Base-by-base conservation (phyloP, 2,797 vertebrate genomes). In the Centropyge bicolor region DNA sequence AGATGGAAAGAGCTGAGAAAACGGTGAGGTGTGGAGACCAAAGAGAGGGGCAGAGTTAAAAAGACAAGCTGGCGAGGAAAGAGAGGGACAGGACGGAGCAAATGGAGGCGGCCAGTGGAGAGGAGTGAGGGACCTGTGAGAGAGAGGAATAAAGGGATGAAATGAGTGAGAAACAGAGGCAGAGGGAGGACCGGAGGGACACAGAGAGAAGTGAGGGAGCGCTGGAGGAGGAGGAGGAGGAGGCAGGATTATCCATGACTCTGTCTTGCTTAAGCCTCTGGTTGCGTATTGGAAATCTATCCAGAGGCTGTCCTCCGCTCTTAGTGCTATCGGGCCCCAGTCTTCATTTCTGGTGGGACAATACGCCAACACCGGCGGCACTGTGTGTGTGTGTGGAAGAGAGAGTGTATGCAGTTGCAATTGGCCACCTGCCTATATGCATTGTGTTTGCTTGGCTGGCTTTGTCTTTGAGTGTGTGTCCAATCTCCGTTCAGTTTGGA, bases 241-340 rank as follows among this genome's bases (percentile, higher is more conserved):
- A 80, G 70, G 80, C 59, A 87, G 87, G 91, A 93, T 93, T 92
- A 92, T 86, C 86, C n/a, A 17, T 61, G 83, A 84, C 88, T 92
- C 78, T 86, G 87, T 91, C 89, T 92, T 86, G 85, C 88, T 93
- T 93, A 93, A 93, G 92, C 91, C 82, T 78, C 89, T 85, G 81
- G 85, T 76, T 86, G 86, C 55, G 51, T 92, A 94, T 93, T 88
- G 91, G 91, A 93, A 94, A 93, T 93, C 93, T 90, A 93, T 93
- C 88, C 82, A 88, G 85, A 88, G 91, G 84, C 89, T 83, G 91
- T 91, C 86, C 83, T 87, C 73, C 87, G 83, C 85, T 89, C 84
- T 89, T 85, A 85, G 76, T 46, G 75, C 86, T 80, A 89, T 84
- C 43, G 11, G 89, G 82, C 80, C 85, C 86, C 70, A 65, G 89